A percentile compares a stretch with the other conserved stretches of the same genome.
These are phyloP conservation scores for Drosophila barbarae DNA, from an alignment of 2,888 invertebrate species.

Conservation along the genomic window DNA sequence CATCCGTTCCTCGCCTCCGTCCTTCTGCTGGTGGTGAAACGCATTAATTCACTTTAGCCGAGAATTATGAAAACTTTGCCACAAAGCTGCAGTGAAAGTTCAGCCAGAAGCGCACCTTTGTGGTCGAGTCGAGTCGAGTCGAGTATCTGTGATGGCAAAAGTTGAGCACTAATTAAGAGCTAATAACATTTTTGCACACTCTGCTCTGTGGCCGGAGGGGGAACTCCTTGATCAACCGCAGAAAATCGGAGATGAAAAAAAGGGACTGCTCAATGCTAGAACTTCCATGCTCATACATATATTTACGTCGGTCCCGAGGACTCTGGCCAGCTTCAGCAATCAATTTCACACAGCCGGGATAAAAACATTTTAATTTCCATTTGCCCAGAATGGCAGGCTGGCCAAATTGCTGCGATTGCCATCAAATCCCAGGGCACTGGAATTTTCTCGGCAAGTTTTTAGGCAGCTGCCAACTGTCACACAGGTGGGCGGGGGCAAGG, in stretches of 20 bases:
- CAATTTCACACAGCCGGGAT: slow-evolving; percentile 38
- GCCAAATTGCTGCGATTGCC: slow-evolving; percentile 63
- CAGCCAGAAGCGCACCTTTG: slow-evolving; percentile 47
- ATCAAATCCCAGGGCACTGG: slow-evolving; percentile 61
- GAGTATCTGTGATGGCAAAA: slow-evolving; percentile 44
- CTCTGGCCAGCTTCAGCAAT: slow-evolving; percentile 27
- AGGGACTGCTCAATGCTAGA: not conserved
- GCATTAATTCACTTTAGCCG: slow-evolving; percentile 68
- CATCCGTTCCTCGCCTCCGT: slow-evolving; percentile 13
- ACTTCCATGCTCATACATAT: not conserved
- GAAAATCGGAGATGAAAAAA: not conserved
- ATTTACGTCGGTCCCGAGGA: not conserved
- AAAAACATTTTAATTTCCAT: slow-evolving; percentile 65
- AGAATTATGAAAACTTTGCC: slow-evolving; percentile 70
- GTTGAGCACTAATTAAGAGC: slow-evolving; percentile 70
- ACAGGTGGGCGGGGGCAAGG: slow-evolving; percentile 41
- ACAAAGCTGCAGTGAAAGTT: slow-evolving; percentile 66
- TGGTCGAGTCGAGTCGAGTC: slow-evolving; percentile 24
- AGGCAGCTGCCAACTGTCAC: slow-evolving; percentile 71
- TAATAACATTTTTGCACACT: slow-evolving; percentile 68
- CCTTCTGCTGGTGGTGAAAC: slow-evolving; percentile 45
- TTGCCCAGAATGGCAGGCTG: slow-evolving; percentile 52
- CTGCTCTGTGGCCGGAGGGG: slow-evolving; percentile 24
- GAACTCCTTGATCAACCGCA: slow-evolving; percentile 39
- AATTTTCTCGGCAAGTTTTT: slow-evolving; percentile 59